phyloP scores from a whole-genome alignment of 2,888 invertebrate species.

The Orthosia cruda region DNA sequence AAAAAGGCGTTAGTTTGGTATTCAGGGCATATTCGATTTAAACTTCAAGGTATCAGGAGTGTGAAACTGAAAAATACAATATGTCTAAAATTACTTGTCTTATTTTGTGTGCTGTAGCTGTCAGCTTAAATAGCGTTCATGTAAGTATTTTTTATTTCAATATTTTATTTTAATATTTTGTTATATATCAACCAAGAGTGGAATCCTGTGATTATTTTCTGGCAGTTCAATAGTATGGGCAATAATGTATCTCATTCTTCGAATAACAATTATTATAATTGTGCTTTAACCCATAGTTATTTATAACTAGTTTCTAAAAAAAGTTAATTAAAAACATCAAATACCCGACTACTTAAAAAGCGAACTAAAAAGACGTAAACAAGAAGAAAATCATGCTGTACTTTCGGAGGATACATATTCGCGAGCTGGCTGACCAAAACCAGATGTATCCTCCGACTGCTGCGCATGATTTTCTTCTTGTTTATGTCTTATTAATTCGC shows the following conservation, averaged over 20 bases:
- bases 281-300: no score
- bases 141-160: constrained; percentile 43
- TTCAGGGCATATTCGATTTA: constrained; percentile 9
- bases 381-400: no score
- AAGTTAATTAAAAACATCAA: no score
- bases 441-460: no score
- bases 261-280: neutral
- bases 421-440: no score
- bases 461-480: no score
- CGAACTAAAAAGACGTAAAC: no score
- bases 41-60: constrained; percentile 19
- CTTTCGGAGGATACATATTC: no score
- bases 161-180: no score
- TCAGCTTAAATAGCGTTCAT: constrained; percentile 28
- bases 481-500: no score
- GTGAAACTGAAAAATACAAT: constrained; percentile 17
- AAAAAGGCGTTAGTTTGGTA: constrained; percentile 7
- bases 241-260: neutral
- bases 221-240: neutral
- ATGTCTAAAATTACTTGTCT: constrained; percentile 46
- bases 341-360: no score
- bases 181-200: neutral
- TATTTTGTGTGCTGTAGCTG: constrained; percentile 35
- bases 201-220: neutral
- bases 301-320: neutral